Evolutionary conservation across 2,888 invertebrate genomes (phyloP), one percentile per base, ranked within the genome.

Genomic region (Tetanocera ferruginea): DNA sequence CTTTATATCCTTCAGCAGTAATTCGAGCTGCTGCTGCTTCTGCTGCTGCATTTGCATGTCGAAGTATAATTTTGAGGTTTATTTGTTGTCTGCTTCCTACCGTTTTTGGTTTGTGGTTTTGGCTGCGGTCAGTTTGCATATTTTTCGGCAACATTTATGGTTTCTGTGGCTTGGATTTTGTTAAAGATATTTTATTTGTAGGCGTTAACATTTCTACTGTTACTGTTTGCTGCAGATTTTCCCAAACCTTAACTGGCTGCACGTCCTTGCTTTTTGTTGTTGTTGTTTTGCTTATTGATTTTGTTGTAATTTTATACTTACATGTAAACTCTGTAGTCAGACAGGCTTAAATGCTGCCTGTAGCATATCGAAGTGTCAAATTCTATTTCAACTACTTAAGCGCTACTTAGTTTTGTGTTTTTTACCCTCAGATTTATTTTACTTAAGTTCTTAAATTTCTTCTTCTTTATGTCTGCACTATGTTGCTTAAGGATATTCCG

Each of bases 171-270:
- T 52, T 6, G 49, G 55, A 31, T 52, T n/a, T 52, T 71, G n/a
- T 31, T 3, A 49, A 9, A 34, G 31, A 9, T 9, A 43, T 14
- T 71, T 52, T 31, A 51, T 71, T 23, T 34, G 37, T 72, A 57
- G 72, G 72, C 37, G 72, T 72, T 37, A 60, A 72, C 72, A 43
- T 28, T 60, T 72, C 57, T 72, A 60, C 23, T 57, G 72, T 43
- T 57, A 25, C 43, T 57, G 34, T 31, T n/a, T 31, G 9, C 31
- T 14, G 37, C 55, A 57, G 34, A 55, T 14, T 57, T 71, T 9
- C 34, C 37, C 3, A 3, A 43, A 31, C 37, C 71, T 71, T 34
- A 57, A 60, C 34, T 55, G 57, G 23, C 43, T 25, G 14, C 72
- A 43, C 25, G 37, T 43, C 60, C 5, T 71, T 34, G 43, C 49